Conservation (phyloP, 1,140 invertebrate genomes). For the Vanessa atalanta region DNA sequence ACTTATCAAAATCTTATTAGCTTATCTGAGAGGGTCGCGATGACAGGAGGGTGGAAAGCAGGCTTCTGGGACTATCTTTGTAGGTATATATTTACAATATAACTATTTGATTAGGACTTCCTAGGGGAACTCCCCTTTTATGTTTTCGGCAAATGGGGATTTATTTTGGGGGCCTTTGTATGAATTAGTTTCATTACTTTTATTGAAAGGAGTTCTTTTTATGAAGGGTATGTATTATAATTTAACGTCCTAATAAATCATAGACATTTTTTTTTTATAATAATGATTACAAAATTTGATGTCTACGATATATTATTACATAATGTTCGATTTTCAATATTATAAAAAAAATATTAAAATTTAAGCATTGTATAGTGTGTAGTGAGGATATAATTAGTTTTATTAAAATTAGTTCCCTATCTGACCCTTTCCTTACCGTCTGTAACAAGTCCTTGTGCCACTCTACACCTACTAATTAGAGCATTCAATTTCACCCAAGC, state of each 20-base stretch:
- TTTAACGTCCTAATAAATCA: constrained; percentile 22
- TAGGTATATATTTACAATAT: constrained; percentile 56
- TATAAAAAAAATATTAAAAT: neutral
- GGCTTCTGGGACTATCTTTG: constrained; percentile 22
- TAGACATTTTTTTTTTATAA: neutral
- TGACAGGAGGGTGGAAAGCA: constrained; percentile 47
- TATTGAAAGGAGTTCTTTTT: constrained; percentile 37
- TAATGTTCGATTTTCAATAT: neutral
- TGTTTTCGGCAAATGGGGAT: constrained; percentile 63
- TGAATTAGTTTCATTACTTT: constrained; percentile 43
- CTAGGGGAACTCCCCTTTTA: constrained; percentile 48
- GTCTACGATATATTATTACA: neutral
- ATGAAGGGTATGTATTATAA: constrained; percentile 17
- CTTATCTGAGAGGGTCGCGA: constrained; percentile 51
- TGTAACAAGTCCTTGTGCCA: constrained; percentile 24
- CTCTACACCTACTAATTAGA: constrained; percentile 37
- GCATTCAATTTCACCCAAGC: constrained; percentile 33
- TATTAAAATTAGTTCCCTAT: constrained; percentile 1
- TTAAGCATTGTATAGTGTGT: too few species aligned
- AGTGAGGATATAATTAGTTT: neutral
- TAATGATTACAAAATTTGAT: neutral
- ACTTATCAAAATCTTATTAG: constrained; percentile 72
- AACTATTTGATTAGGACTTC: constrained; percentile 73
- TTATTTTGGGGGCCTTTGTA: constrained; percentile 51
- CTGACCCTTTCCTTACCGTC: constrained; percentile 1